Evolutionary conservation across 2,888 invertebrate species (phyloP), one percentile per base, ranked within the genome.

Genomic region (Colostygia pectinataria): DNA sequence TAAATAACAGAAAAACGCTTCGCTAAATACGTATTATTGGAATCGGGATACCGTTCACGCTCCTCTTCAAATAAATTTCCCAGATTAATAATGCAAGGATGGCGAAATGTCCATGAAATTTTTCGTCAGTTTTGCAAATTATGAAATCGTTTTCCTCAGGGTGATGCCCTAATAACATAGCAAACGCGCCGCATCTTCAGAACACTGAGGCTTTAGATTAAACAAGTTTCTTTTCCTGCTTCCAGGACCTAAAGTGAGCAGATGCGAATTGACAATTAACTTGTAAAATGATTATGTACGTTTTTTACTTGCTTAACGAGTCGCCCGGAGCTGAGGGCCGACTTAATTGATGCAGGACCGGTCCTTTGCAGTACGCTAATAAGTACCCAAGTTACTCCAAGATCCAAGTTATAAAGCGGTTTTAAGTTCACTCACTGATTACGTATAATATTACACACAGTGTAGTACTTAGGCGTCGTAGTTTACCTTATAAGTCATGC

Each of bases 211-310:
- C 20, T 20, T 20, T 4, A 6, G 18, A n/a, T 6, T 4, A 20
- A 20, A 20, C 20, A 20, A 20, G 20, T 6, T 4, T 20, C 5
- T 15, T 41, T 12, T 28, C 25, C 25, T 48, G 32, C 43, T 29
- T 37, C 36, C 46, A 48, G 24, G 46, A 38, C 15, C 28, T 12
- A 27, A 36, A 24, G 29, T 33, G 34, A 53, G 59, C 64, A 66
- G 61, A 65, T 64, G 65, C 50, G 57, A 61, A 61, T 55, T 43
- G 46, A 53, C 52, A 53, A 55, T 56, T 57, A 61, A 57, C 43
- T 59, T 54, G 54, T 58, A 65, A 61, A 65, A 61, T 61, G 47
- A 59, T 59, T 61, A 61, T 41, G 36, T 50, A 53, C 55, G 54
- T 60, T 54, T 57, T 52, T 46, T 47, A 53, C 48, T 53, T 54